phyloP scores from a whole-genome alignment of 92 coral and sea anemone species.

The Epizoanthus rinbou region DNA sequence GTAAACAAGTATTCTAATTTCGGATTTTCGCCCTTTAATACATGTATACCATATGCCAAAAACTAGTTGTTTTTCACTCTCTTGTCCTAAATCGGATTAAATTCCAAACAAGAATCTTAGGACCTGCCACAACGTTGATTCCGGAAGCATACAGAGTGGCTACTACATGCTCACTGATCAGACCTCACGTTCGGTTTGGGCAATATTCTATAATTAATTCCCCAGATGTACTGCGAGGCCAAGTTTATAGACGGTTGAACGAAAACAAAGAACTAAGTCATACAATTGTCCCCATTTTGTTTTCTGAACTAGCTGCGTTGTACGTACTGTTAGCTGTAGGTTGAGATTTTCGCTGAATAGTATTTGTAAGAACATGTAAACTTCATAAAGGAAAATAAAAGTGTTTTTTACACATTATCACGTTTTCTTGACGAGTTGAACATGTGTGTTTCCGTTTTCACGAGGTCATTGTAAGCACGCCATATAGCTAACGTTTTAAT shows the following conservation, averaged over 20 bases:
- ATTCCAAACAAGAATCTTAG: background rate
- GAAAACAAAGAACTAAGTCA: background rate
- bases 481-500: too few relatives aligned
- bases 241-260: background rate
- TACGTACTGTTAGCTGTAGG: background rate
- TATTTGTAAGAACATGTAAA: background rate
- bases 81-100: background rate
- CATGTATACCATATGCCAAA: background rate
- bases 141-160: slow-evolving; percentile 6
- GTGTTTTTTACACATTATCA: slow-evolving; percentile 7
- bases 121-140: background rate
- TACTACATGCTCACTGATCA: background rate
- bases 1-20: background rate
- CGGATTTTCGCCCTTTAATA: background rate
- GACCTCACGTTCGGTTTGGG: slow-evolving; percentile 5
- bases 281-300: background rate
- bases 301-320: background rate
- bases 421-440: slow-evolving; percentile 10
- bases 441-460: background rate
- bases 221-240: background rate
- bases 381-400: background rate
- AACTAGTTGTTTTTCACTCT: background rate
- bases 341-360: background rate
- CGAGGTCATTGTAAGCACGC: background rate
- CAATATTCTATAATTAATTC: background rate